Percentiles rank a stretch among this genome's conserved stretches.
phyloP scores from a whole-genome alignment of 2,113 vertebrate genomes.

The Tragelaphus imberbis region DNA sequence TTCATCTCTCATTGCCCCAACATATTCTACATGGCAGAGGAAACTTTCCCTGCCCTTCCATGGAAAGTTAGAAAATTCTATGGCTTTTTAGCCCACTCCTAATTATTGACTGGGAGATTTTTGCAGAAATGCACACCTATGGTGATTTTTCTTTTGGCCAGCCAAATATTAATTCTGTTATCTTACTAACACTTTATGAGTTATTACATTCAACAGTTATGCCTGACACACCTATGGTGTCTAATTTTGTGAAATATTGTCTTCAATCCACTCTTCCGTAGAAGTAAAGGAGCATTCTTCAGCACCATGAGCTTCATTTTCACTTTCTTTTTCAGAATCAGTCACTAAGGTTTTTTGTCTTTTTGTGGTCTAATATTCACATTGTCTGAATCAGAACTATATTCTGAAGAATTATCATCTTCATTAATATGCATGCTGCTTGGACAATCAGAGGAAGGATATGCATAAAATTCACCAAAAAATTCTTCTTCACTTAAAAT shows the following conservation, averaged over 20 bases:
- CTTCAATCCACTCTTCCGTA: background rate
- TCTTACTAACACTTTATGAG: background rate
- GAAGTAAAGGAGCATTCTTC: background rate
- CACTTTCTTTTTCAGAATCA: background rate
- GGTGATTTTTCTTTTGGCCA: background rate
- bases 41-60: background rate
- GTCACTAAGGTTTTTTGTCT: background rate
- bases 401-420: background rate
- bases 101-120: background rate
- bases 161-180: background rate
- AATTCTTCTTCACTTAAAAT: background rate
- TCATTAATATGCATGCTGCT: background rate
- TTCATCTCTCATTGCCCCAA: background rate
- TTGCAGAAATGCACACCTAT: background rate
- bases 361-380: background rate
- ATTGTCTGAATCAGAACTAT: background rate
- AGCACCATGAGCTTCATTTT: background rate
- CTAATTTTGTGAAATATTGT: background rate
- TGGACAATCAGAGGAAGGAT: background rate
- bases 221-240: background rate
- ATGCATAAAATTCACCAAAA: background rate
- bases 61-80: background rate
- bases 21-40: background rate
- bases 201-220: background rate
- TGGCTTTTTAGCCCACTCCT: background rate